Base-by-base conservation (phyloP, 2,113 vertebrate species). In the Marcusenius ussheri region DNA sequence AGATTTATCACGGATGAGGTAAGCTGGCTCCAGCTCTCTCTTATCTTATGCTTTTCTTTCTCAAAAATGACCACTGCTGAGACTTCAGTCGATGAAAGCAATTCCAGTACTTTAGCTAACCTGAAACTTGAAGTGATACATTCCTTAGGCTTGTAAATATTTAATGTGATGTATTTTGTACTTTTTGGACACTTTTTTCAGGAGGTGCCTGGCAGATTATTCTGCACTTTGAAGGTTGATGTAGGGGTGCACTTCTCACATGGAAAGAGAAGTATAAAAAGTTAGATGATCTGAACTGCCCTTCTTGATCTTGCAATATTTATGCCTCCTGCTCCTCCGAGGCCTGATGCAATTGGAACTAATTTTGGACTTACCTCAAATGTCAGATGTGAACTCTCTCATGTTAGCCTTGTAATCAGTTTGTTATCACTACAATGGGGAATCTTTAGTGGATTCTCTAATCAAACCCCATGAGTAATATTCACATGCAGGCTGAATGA, bases 121-220 rank as follows among this genome's bases (percentile, higher is more conserved):
- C 94, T 93, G 91, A 90, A 87, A 90, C 89, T 91, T 85, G 91
- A 90, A 90, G 91, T 93, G 93, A 94, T 93, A 94, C 93, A 92
- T 94, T 93, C 90, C 92, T 66, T 90, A 92, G 62, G 92, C 92
- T 84, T 83, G 93, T 96, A 95, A 96, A 96, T 96, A 96, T 95
- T 96, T 95, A 91, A 96, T 95, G 91, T 90, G 90, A 91, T 93
- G 94, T 94, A 95, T 96, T 96, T 96, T 96, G 96, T 95, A 94
- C 92, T 93, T 94, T 95, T 95, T 94, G 93, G 94, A 92, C 91
- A 51, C 94, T 93, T 94, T 95, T 93, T 92, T 94, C 92, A 95
- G 93, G 90, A 89, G 89, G 91, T 21, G n/a, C 49, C 85, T 56
- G 93, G 91, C 91, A 92, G 89, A 94, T 94, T 93, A 94, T 94